Percentiles rank a stretch among this genome's conserved stretches.
Conservation (phyloP, 1,140 invertebrate genomes). For the Rhynchophorus ferrugineus region DNA sequence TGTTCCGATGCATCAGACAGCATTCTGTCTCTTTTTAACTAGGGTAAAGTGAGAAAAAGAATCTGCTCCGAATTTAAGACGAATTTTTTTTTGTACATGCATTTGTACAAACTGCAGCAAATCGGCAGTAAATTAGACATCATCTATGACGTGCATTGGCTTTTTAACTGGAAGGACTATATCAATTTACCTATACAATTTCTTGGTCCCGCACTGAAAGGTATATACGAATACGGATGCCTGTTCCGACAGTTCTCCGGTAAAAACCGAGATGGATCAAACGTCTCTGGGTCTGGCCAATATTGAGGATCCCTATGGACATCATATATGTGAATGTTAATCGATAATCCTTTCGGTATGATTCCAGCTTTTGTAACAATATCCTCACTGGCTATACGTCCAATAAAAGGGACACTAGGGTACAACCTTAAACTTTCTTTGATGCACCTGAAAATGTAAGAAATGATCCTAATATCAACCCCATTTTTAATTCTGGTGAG, state of each 20-base stretch:
- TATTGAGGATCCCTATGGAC: slow-evolving; percentile 29
- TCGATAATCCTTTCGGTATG: slow-evolving; percentile 17
- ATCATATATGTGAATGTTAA: slow-evolving; percentile 20
- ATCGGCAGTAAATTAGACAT: no score
- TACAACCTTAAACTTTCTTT: slow-evolving; percentile 57
- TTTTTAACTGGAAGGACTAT: no score
- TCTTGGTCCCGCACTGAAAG: slow-evolving; percentile 58
- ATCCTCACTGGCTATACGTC: slow-evolving; percentile 46
- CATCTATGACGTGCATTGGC: no score
- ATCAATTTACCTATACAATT: slow-evolving; percentile 58
- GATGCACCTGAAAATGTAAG: slow-evolving; percentile 39
- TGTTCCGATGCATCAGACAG: no score
- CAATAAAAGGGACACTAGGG: slow-evolving; percentile 60
- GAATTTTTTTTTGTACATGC: no score
- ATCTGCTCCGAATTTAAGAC: no score
- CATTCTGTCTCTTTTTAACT: no score
- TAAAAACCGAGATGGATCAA: slow-evolving; percentile 63
- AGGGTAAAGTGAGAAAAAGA: no score
- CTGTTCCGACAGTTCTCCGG: slow-evolving; percentile 44
- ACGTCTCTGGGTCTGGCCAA: slow-evolving; percentile 57
- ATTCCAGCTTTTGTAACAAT: slow-evolving; percentile 33
- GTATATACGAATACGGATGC: slow-evolving; percentile 50
- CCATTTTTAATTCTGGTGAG: no score
- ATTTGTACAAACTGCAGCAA: no score
- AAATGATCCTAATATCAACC: no score